phyloP scores from a whole-genome alignment of 2,797 vertebrate genomes.

The Scolopax rusticola region DNA sequence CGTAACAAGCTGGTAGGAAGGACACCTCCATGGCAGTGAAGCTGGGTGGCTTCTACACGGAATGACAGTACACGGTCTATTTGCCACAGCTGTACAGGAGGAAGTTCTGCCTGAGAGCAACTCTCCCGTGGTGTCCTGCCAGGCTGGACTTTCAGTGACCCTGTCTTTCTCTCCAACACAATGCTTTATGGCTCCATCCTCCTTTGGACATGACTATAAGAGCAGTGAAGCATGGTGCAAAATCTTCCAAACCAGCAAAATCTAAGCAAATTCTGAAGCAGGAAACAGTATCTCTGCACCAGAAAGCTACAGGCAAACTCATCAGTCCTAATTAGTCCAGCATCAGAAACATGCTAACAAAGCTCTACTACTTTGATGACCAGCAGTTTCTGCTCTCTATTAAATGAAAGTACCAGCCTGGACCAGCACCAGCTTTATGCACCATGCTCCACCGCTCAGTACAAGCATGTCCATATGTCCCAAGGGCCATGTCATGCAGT shows the following conservation, averaged over 20 bases:
- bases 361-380: background rate
- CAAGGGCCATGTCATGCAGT: background rate
- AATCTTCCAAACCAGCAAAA: background rate
- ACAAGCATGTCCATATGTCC: background rate
- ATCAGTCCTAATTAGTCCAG: background rate
- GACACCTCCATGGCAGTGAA: background rate
- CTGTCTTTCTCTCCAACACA: background rate
- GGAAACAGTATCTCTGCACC: background rate
- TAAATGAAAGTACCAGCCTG: background rate
- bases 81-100: background rate
- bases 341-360: background rate
- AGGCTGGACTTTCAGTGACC: background rate
- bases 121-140: background rate
- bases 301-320: background rate
- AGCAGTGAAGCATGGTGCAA: background rate
- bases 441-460: background rate
- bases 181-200: background rate
- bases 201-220: fast-evolving
- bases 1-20: background rate
- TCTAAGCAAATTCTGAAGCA: background rate
- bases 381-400: background rate
- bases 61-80: fast-evolving
- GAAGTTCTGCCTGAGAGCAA: background rate
- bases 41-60: background rate
- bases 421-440: background rate